Evolutionary conservation across 1,140 invertebrate species (phyloP).

Genomic region (Pinna nobilis): DNA sequence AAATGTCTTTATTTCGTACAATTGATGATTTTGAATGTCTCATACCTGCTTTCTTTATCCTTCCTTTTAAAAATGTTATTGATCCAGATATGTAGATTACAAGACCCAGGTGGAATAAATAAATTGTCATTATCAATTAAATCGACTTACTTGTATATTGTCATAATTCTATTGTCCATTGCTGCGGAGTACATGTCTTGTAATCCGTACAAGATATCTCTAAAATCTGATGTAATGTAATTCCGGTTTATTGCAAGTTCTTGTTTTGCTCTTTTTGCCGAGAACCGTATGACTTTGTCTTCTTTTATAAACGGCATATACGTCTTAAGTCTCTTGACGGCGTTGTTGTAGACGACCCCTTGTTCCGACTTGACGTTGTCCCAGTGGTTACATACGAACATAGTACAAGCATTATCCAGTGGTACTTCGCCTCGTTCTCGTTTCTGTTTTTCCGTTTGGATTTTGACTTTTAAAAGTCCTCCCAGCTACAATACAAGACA

Average conservation of each 20-base stretch:
- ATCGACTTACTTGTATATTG: slow-evolving; percentile 52
- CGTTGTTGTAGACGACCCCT: slow-evolving; percentile 49
- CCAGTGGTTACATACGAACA: slow-evolving; percentile 65
- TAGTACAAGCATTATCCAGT: slow-evolving; percentile 50
- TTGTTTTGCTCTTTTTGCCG: slow-evolving; percentile 39
- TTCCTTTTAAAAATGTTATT: too few species aligned
- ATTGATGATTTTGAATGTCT: too few species aligned
- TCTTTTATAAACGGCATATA: slow-evolving; percentile 56
- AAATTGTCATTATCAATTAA: neutral
- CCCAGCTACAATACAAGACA: slow-evolving; percentile 46
- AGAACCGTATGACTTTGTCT: slow-evolving; percentile 46
- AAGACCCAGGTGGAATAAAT: too few species aligned
- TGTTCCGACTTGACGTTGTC: slow-evolving; percentile 46
- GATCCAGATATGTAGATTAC: too few species aligned
- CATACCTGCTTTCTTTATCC: too few species aligned
- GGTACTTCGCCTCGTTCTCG: neutral
- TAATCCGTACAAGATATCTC: slow-evolving; percentile 38
- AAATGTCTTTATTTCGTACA: too few species aligned
- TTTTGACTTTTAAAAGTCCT: slow-evolving; percentile 47
- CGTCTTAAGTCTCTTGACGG: slow-evolving; percentile 39
- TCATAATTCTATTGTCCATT: slow-evolving; percentile 40
- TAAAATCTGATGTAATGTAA: slow-evolving; percentile 48
- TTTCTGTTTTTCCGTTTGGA: slow-evolving; percentile 32
- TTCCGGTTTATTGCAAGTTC: slow-evolving; percentile 39
- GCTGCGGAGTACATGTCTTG: slow-evolving; percentile 37